Percentiles rank a stretch among this genome's conserved stretches.
Evolutionary conservation across 30 jellyfish, hydroid and myxozoan genomes (phyloP).

Genomic region (Pelagia noctiluca): DNA sequence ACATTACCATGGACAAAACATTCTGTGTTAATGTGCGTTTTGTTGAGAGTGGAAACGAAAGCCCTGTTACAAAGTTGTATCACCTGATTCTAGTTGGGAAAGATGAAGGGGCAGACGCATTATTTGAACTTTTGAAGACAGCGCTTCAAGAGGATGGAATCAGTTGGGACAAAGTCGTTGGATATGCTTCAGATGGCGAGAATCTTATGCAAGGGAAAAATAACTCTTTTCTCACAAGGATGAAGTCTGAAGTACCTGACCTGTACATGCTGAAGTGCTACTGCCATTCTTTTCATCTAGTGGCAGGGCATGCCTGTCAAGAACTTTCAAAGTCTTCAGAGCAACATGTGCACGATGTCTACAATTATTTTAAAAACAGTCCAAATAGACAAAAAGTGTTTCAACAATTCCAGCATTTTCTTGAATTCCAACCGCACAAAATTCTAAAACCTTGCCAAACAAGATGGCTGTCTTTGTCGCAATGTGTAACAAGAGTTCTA

Average conservation of each 20-base stretch:
- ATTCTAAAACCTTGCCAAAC: constrained; percentile 8
- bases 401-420: constrained; percentile 21
- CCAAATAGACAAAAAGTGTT: constrained; percentile 49
- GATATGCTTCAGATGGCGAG: constrained; percentile 56
- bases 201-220: constrained; percentile 52
- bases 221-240: constrained; percentile 31
- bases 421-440: neutral
- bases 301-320: constrained; percentile 27
- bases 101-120: constrained; percentile 45
- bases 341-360: constrained; percentile 37
- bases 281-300: constrained; percentile 53
- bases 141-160: constrained; percentile 33
- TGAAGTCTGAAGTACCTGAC: constrained; percentile 21
- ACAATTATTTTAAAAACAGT: constrained; percentile 32
- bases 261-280: constrained; percentile 31
- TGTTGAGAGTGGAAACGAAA: constrained; percentile 37
- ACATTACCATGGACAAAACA: constrained; percentile 55
- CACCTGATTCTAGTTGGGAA: constrained; percentile 27
- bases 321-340: constrained; percentile 42
- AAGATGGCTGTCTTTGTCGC: constrained; percentile 48
- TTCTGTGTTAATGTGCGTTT: constrained; percentile 54
- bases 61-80: constrained; percentile 39
- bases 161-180: constrained; percentile 29
- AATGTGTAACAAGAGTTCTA: constrained; percentile 34
- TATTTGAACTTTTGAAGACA: constrained; percentile 12